Evolutionary conservation across 1,140 invertebrate species (phyloP), one percentile per base, ranked within the genome.

Genomic region (Trialeurodes vaporariorum): DNA sequence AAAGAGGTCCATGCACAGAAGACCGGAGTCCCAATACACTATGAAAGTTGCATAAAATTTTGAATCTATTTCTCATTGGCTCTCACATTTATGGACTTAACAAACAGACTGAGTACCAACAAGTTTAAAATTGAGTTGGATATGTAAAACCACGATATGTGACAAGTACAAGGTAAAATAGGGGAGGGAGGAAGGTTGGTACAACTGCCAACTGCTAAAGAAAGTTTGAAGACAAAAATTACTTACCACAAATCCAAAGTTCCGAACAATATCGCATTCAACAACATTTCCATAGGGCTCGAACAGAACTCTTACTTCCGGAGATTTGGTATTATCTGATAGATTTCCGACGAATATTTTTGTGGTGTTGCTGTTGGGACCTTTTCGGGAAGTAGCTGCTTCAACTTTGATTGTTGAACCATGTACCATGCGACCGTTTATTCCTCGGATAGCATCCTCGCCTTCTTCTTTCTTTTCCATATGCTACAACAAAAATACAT

Each of bases 381-480:
- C 88, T 77, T 90, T 90, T 22, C 90, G 85, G 77, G 88, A 91
- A 76, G 91, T 92, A 62, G 90, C 90, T 73, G 92, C 92, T 77
- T 96, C 92, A 72, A 94, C 94, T 82, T 93, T 93, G 75, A 96
- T 92, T 69, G 89, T 86, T 74, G 90, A 87, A 63, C 91, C 93
- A 80, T 93, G 89, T 74, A 96, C 85, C 72, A 89, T 78, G 74
- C 89, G 85, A 71, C 92, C 91, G 84, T 96, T 94, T 74, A 96
- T 82, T 76, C 90, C 92, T 79, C 93, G 89, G 77, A 94, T 94
- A 61, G 94, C 93, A 77, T 89, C 88, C 82, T 92, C 88, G 61
- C 93, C 93, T 76, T 91, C 87, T 75, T 91, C 86, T 78, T 93
- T 91, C 79, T 90, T 91, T 81, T 93, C 91, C 93, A 95, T 96